Percentiles rank a stretch among this genome's conserved stretches.
These are phyloP conservation scores for Lochmaea crataegi DNA, from an alignment of 2,888 invertebrate species.

Conservation along the genomic window DNA sequence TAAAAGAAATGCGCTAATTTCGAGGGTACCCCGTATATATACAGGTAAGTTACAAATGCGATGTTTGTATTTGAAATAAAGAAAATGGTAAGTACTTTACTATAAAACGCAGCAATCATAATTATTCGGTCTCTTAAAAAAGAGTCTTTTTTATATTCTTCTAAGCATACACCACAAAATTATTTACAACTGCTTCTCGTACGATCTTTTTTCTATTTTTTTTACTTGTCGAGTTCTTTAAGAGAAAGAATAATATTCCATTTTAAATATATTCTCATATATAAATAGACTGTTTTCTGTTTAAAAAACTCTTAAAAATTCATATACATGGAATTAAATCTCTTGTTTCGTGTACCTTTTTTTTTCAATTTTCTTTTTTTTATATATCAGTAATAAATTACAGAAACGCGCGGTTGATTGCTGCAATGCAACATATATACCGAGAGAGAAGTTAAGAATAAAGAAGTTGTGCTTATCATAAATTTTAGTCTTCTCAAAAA, in stretches of 20 bases:
- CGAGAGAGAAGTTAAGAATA: slow-evolving; percentile 47
- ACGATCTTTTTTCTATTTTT: slow-evolving; percentile 27
- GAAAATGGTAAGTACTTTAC: slow-evolving; percentile 29
- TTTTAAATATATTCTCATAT: slow-evolving; percentile 40
- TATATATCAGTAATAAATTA: slow-evolving; percentile 16
- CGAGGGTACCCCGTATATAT: too few relatives aligned
- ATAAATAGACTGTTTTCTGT: slow-evolving; percentile 47
- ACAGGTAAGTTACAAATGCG: not conserved
- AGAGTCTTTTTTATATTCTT: slow-evolving; percentile 22
- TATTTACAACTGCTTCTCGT: slow-evolving; percentile 43
- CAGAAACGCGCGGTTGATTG: slow-evolving; percentile 1
- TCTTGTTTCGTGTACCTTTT: slow-evolving; percentile 42
- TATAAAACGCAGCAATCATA: slow-evolving; percentile 28
- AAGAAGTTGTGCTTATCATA: slow-evolving; percentile 52
- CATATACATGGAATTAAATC: slow-evolving; percentile 51
- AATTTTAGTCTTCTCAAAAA: slow-evolving; percentile 28
- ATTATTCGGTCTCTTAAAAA: slow-evolving; percentile 44
- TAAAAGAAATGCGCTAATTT: not conserved
- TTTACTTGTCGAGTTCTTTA: slow-evolving; percentile 32
- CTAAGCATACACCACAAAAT: slow-evolving; percentile 41
- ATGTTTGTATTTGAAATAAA: slow-evolving; percentile 44
- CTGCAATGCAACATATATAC: not conserved
- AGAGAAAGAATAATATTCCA: slow-evolving; percentile 39
- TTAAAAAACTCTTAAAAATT: slow-evolving; percentile 48
- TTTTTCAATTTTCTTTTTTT: slow-evolving; percentile 15